Evolutionary conservation across 2,113 vertebrate genomes (phyloP), one percentile per base, ranked within the genome.

Genomic region (Alligator sinensis): DNA sequence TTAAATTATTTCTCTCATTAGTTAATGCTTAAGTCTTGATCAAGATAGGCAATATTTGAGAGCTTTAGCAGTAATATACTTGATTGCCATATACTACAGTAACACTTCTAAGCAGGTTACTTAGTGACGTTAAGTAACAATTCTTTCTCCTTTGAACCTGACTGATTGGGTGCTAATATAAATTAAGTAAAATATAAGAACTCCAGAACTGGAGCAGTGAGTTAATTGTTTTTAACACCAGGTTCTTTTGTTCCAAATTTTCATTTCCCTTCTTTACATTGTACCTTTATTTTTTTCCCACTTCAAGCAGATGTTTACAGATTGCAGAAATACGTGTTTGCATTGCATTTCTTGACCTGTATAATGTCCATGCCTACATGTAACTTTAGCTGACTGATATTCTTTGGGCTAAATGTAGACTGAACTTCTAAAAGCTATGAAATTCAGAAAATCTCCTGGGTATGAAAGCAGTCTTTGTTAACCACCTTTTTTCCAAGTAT

Each of bases 391-490:
- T 82, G 74, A 68, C 11, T 74, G 15, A 58, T 5, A 3, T 9
- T 38, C 64, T 82, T 83, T 72, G 6, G 75, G 47, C 64, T 77
- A 78, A 22, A 3, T 59, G 2, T 27, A 84, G 77, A 22, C 72
- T 93, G 11, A 77, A 84, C 84, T 91, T 84, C 66, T 12, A 11
- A 30, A 87, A 86, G 87, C 58, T 59, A 82, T 68, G 85, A 85
- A 92, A 82, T 89, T 91, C 76, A 94, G 62, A 86, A 91, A 90
- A 57, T 68, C 27, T 79, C 87, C 17, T 75, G 70, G 76, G 64
- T 54, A 86, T 96, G 87, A 97, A 97, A 96, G 66, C 61, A 92
- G 60, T 6, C 60, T 96, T 94, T 98, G 86, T 97, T 91, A 78
- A 80, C 68, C 4, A 64, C n/a, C 5, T 78, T 87, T 82, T 84